Evolutionary conservation across 2,113 vertebrate genomes (phyloP), one percentile per base, ranked within the genome.

Genomic region (Sitta europaea): DNA sequence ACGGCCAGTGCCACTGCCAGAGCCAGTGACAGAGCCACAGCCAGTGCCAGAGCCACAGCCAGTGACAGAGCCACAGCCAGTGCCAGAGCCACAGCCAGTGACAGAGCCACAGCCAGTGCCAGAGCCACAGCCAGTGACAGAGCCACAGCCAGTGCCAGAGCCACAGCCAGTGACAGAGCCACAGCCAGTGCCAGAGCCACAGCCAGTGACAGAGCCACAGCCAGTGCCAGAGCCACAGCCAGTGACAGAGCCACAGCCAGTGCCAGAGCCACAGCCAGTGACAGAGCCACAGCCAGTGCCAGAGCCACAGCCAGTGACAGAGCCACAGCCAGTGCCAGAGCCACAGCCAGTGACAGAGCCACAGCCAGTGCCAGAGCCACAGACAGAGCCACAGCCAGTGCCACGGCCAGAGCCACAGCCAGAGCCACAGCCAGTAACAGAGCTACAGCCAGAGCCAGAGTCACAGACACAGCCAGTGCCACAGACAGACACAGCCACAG

Each of bases 101-200:
- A 1, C 57, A 58, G 2, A 38, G 25, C 11, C 58, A 40, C 4
- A 28, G 16, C 25, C 58, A 38, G 5, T 28, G 17, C 5, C 36
- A 61, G 2, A 38, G 17, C 5, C 25, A 61, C 2, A 38, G 36
- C 11, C 8, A 38, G 2, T 35, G 15, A 1, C 57, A 58, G 2
- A 38, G 25, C 11, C 58, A 40, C 4, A 28, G 16, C 25, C 58
- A 38, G 5, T 28, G 17, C 5, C 36, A 61, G 2, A 38, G 17
- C 5, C 25, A 61, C 2, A 38, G 36, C 11, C 8, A 38, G 2
- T 35, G 15, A 1, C 57, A 58, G 2, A 38, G 25, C 11, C 58
- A 40, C 4, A 28, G 16, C 25, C 58, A 38, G 5, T 28, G 17
- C 5, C 36, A 61, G 2, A 38, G 17, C 5, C 25, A 61, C 2